Base-by-base conservation (phyloP, 2,797 vertebrate species). In the Enteromius anoplus region DNA sequence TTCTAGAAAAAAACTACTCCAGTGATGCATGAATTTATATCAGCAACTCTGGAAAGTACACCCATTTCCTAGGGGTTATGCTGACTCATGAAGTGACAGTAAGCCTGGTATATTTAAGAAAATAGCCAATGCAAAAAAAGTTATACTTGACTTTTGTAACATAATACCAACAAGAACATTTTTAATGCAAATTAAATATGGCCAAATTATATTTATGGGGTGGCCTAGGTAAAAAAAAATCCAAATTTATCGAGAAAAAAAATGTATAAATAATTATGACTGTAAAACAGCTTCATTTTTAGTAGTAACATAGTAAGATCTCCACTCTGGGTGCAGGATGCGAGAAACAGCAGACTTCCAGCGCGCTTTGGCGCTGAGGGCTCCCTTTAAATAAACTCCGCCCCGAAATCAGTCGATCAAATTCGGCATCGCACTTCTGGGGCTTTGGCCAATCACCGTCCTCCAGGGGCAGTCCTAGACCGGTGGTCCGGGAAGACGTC, bases 331-430 rank as follows among this genome's bases (percentile, higher is more conserved):
- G 29, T 55, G 40, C 84, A 32, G 40, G 32, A 49, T 85, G 76
- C 80, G 60, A 84, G 42, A 10, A 87, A 45, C 70, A 60, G 42
- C 15, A 70, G 55, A 62, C 70, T 23, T 34, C 19, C 72, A 55
- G n/a, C 32, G 66, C 3, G 78, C 77, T n/a, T 51, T n/a, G 51
- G 0, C 5, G 3, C 60, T 47, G 0, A 79, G 21, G 81, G 88
- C 90, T 86, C 87, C 91, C 91, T 94, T 94, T 93, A 94, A 77
- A 84, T 8, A 58, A 88, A 88, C 91, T 78, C 93, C 94, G 93
- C 95, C 95, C 87, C 65, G 88, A 96, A 95, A 95, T 96, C 94
- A 95, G 94, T 95, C 95, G 95, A 96, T 96, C 92, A 95, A 93
- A 92, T 93, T 93, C 91, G 85, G 85, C 91, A 92, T 93, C 92